Base-by-base conservation (phyloP, 2,888 invertebrate genomes). In the Dasypolia templi region DNA sequence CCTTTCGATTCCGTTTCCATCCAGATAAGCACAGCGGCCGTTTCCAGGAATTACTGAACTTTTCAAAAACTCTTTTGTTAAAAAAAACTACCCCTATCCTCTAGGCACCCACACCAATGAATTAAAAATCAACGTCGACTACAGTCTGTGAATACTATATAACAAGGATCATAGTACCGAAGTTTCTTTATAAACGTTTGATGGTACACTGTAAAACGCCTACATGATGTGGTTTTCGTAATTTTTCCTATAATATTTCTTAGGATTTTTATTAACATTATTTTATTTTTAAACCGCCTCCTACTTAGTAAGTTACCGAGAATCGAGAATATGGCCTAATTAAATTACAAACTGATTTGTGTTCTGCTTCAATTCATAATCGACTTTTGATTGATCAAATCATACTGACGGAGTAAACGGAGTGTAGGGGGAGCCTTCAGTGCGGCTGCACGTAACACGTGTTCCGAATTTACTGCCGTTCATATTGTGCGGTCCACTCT, bases 51-150 rank as follows among this genome's bases (percentile, higher is more conserved):
- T 39, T n/a, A n/a, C n/a, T n/a, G n/a, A n/a, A n/a, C n/a, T n/a
- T n/a, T n/a, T n/a, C n/a, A n/a, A n/a, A n/a, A n/a, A n/a, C n/a
- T n/a, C n/a, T n/a, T n/a, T n/a, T n/a, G n/a, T n/a, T n/a, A n/a
- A n/a, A n/a, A 39, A 9, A 39, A 39, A 39, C 9, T 39, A 39
- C 46, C 17, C 4, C 51, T 62, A 53, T 5, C 14, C 58, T 53
- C 19, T 22, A 32, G 46, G 39, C 72, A 59, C 58, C 58, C 42
- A 61, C 58, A 42, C 55, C 42, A 49, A 44, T 51, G 61, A 61
- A 56, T 74, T 75, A 35, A 14, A 58, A 66, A 75, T 61, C 56
- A 66, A 79, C 64, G 67, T 56, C 64, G 56, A 62, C 29, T 56
- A 49, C 53, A 74, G 53, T 32, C 80, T 46, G 22, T 51, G 26